phyloP scores from a whole-genome alignment of 2,113 vertebrate species.

The Indicator indicator region DNA sequence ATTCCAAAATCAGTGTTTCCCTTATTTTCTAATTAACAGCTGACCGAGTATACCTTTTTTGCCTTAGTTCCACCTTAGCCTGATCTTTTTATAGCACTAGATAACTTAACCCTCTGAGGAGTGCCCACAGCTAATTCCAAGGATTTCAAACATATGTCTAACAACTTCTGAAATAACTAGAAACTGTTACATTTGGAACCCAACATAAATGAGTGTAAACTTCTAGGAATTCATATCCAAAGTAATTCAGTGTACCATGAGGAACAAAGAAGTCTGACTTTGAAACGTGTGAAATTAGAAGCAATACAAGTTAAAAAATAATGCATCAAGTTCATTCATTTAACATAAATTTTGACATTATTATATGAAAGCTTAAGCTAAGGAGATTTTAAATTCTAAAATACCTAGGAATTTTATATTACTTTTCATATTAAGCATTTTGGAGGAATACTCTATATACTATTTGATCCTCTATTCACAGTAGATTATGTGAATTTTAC shows the following conservation, averaged over 20 bases:
- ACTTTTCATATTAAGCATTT: neutral
- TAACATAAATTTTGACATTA: neutral
- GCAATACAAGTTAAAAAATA: neutral
- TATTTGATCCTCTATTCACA: neutral
- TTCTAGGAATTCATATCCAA: neutral
- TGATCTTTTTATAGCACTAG: neutral
- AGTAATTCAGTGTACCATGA: neutral
- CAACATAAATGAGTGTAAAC: neutral
- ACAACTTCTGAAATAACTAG: neutral
- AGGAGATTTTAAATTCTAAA: neutral
- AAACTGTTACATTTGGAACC: neutral
- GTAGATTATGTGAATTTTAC: neutral
- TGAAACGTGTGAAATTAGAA: neutral
- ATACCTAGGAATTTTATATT: neutral
- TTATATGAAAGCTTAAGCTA: neutral
- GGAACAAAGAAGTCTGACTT: neutral
- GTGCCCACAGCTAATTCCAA: neutral
- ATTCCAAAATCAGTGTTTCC: fast-evolving
- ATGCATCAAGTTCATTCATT: neutral
- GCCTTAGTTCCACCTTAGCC: neutral
- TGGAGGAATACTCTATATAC: neutral
- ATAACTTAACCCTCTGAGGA: neutral
- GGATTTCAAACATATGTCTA: neutral
- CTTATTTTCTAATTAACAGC: neutral
- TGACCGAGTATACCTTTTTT: neutral